Base-by-base conservation (phyloP, 2,797 vertebrate species). In the Scolopax bukidnonensis region DNA sequence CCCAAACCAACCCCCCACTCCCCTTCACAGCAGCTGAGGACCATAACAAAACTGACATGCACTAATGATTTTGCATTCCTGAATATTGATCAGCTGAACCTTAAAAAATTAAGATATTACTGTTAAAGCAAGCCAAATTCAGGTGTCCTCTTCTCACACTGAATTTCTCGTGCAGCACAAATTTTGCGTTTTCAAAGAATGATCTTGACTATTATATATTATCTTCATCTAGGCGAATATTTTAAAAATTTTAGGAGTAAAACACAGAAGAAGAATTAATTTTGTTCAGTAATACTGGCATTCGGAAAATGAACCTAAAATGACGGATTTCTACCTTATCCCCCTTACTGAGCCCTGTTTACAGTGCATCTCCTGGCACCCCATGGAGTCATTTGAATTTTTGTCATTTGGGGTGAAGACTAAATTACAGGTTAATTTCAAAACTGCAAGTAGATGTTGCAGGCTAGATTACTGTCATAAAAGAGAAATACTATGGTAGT, bases 401-500 rank as follows among this genome's bases (percentile, higher is more conserved):
- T 98, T 98, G 98, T 98, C 98, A 98, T 98, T 98, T 98, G 98
- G 98, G 98, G 98, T 98, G 98, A 98, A 98, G 97, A 98, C 98
- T 98, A 98, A 98, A 98, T 98, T 98, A 97, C 98, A 98, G 98
- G 98, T 98, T 98, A 98, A 98, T 98, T 98, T 98, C 97, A 97
- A 98, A 98, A 97, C 97, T 78, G 97, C 96, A 97, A 97, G 97
- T 96, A 97, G 96, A 98, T 98, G 98, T 97, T 98, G 98, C 98
- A 97, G 97, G 97, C 97, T 97, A 98, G 98, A 98, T 98, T 97
- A 98, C 97, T 98, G 98, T 98, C 98, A 97, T 95, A 96, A 94
- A 97, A 96, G 95, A 95, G 95, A 97, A 98, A 98, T 95, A 96
- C 96, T 97, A 97, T 87, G 92, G 97, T 95, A 97, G 96, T 90